Evolutionary conservation across 2,113 vertebrate genomes (phyloP).

Genomic region (Plestiodon gilberti): DNA sequence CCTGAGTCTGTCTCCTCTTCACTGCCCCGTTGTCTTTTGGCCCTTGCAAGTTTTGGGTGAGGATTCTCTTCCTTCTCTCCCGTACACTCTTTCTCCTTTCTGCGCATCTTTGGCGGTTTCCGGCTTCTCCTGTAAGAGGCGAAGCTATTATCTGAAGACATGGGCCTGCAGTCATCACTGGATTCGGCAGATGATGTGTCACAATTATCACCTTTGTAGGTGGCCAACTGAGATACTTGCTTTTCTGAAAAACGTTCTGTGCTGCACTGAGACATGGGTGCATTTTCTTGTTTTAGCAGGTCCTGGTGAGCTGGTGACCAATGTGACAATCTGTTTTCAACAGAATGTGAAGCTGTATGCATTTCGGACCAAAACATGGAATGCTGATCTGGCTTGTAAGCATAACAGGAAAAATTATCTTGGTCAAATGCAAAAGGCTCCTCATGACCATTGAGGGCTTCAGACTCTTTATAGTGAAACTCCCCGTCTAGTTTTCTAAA

Average conservation of each 20-base stretch:
- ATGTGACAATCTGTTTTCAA: slow-evolving; percentile 15
- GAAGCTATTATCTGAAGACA: slow-evolving; percentile 61
- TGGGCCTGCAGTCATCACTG: slow-evolving; percentile 11
- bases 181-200: slow-evolving; percentile 63
- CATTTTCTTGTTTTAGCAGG: slow-evolving; percentile 30
- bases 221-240: slow-evolving; percentile 19
- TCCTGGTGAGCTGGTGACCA: slow-evolving; percentile 45
- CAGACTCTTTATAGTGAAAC: slow-evolving; percentile 44
- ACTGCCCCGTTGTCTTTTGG: slow-evolving; percentile 53
- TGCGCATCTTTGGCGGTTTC: slow-evolving; percentile 32
- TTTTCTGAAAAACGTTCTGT: slow-evolving; percentile 47
- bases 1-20: slow-evolving; percentile 53
- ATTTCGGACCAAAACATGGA: slow-evolving; percentile 35
- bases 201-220: slow-evolving; percentile 44
- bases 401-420: slow-evolving; percentile 19
- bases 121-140: slow-evolving; percentile 57
- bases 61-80: slow-evolving; percentile 49
- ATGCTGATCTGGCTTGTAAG: slow-evolving; percentile 41
- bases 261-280: background rate
- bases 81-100: slow-evolving; percentile 39
- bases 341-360: slow-evolving; percentile 28
- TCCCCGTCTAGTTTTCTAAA: slow-evolving; percentile 61
- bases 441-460: slow-evolving; percentile 12
- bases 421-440: slow-evolving; percentile 30
- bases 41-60: slow-evolving; percentile 48